Percentiles rank a stretch among this genome's conserved stretches.
phyloP scores from a whole-genome alignment of 1,140 invertebrate species.

The Cheumatopsyche charites region DNA sequence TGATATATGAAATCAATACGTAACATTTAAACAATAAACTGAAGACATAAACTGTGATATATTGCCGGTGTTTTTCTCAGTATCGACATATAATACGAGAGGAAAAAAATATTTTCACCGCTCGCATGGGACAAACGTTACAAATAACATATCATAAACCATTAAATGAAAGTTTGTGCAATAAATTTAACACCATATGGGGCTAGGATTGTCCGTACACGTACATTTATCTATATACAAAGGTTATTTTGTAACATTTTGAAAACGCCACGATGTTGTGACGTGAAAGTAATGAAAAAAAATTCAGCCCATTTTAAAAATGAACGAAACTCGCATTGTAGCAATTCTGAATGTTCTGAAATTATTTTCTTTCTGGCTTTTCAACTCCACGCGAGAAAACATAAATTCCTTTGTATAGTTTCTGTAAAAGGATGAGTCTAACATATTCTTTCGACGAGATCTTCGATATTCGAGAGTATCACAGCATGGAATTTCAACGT shows the following conservation, averaged over 20 bases:
- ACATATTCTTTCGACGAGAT: too few relatives aligned
- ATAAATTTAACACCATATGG: constrained; percentile 25
- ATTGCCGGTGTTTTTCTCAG: too few relatives aligned
- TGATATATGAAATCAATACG: too few relatives aligned
- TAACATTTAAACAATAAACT: too few relatives aligned
- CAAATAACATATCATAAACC: constrained; percentile 2
- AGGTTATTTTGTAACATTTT: not conserved
- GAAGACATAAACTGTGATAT: too few relatives aligned
- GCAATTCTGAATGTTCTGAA: not conserved
- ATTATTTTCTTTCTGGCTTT: not conserved
- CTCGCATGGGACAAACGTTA: not conserved
- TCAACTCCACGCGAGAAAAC: not conserved
- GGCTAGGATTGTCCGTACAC: not conserved
- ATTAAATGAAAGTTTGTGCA: constrained; percentile 5
- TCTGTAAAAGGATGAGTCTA: too few relatives aligned
- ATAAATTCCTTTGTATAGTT: not conserved
- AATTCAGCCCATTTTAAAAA: constrained; percentile 1
- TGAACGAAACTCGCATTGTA: not conserved
- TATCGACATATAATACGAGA: not conserved
- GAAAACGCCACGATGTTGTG: not conserved
- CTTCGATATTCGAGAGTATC: too few relatives aligned
- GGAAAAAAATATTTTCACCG: not conserved
- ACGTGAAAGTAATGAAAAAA: constrained; percentile 1
- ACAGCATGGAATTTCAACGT: not conserved
- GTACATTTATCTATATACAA: not conserved